Percentiles rank a stretch among this genome's conserved stretches.
Evolutionary conservation across 2,113 vertebrate species (phyloP).

Genomic region (Dipodomys spectabilis): DNA sequence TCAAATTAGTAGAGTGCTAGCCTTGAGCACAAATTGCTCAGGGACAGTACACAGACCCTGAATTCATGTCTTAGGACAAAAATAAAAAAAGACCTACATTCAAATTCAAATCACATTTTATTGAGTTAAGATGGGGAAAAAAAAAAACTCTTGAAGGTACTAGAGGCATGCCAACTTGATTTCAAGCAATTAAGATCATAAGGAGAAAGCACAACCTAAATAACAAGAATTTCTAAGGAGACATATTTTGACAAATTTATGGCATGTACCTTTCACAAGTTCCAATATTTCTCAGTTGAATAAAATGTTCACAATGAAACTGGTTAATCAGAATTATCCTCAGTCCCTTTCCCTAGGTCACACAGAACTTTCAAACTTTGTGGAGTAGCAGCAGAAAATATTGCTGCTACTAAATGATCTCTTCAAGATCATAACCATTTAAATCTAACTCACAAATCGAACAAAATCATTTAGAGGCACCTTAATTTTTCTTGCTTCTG

Average conservation of each 20-base stretch:
- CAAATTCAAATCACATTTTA: constrained; percentile 18
- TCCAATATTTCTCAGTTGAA: not conserved
- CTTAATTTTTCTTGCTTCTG: constrained; percentile 56
- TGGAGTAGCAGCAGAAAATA: constrained; percentile 64
- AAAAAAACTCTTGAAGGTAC: not conserved
- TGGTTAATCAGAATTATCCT: constrained; percentile 39
- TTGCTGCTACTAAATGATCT: constrained; percentile 56
- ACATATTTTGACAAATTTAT: constrained; percentile 20
- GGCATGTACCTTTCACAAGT: not conserved
- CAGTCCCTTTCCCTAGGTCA: not conserved
- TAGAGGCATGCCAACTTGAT: not conserved
- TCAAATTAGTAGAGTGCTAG: no score
- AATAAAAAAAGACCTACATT: no score
- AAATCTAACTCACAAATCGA: constrained; percentile 70
- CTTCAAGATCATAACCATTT: constrained; percentile 65
- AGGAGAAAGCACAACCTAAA: not conserved
- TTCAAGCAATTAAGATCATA: constrained; percentile 23
- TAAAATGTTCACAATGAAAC: constrained; percentile 29
- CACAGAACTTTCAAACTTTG: not conserved
- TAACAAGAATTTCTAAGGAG: constrained; percentile 32
- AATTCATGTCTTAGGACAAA: no score
- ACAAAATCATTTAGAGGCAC: constrained; percentile 65
- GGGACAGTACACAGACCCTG: no score
- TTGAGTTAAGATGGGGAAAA: not conserved
- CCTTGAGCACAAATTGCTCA: no score